Conservation (phyloP, 1,140 invertebrate species). For the Episyrphus balteatus region DNA sequence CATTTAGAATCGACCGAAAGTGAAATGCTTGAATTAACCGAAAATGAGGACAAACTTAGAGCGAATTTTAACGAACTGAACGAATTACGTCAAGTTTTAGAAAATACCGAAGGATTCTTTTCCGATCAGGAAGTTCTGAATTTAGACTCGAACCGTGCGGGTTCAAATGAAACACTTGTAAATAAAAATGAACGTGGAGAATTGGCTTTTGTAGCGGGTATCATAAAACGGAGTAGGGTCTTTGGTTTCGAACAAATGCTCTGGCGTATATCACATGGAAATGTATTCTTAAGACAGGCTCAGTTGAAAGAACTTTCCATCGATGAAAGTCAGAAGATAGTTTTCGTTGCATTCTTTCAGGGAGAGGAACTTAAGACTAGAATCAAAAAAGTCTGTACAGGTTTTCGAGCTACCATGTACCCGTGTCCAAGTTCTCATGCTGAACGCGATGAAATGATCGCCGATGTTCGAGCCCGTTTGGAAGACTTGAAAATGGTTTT, state of each 20-base stretch:
- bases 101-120: constrained; percentile 67
- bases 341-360: constrained; percentile 73
- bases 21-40: constrained; percentile 84
- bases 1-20: constrained; percentile 88
- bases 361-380: constrained; percentile 61
- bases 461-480: constrained; percentile 56
- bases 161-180: constrained; percentile 68
- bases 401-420: constrained; percentile 64
- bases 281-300: constrained; percentile 48
- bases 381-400: constrained; percentile 66
- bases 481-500: constrained; percentile 59
- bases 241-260: constrained; percentile 72
- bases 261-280: constrained; percentile 64
- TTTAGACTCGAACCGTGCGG: constrained; percentile 45
- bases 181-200: constrained; percentile 51
- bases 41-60: constrained; percentile 87
- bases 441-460: constrained; percentile 59
- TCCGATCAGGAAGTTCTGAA: constrained; percentile 27
- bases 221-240: constrained; percentile 54
- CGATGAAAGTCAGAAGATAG: constrained; percentile 40
- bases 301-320: constrained; percentile 41
- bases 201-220: constrained; percentile 50
- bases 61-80: constrained; percentile 89
- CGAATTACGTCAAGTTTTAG: constrained; percentile 84
- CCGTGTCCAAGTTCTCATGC: constrained; percentile 59